Evolutionary conservation across 2,888 invertebrate species (phyloP), one percentile per base, ranked within the genome.

Genomic region (Eledone cirrhosa): DNA sequence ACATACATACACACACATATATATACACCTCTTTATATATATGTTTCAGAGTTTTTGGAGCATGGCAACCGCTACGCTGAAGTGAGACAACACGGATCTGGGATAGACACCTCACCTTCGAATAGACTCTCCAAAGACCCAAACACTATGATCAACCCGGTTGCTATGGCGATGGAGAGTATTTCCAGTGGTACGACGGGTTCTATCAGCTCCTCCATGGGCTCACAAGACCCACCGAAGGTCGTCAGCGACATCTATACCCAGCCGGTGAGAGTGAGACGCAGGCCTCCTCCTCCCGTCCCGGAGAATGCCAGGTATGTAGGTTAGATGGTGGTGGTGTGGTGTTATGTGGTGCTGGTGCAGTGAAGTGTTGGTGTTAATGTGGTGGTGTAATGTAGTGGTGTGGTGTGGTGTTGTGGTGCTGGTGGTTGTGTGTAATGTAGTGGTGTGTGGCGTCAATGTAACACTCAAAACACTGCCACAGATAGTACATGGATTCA

Each of bases 31-130:
- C 11, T 19, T 19, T 14, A 5, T 11, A 7, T 67, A 1, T 33
- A 1, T n/a, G n/a, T 72, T 72, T 16, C 31, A 72, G 72, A 72
- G 41, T 72, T 72, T 31, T 31, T 72, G 22, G 72, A 72, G 19
- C 72, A 72, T 33, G 72, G 72, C 41, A 72, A 72, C 31, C 72
- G 72, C 5, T 72, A 72, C 22, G 41, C 72, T n/a, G 72, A 72
- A 4, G n/a, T 41, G 11, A 72, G 19, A 14, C n/a, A 72, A 31
- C 16, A 41, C 5, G 41, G 41, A 5, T 41, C 41, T 11, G 41
- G 41, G 41, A 41, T 41, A 11, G 41, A 72, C 72, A 67, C 29
- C 33, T 72, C 72, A 22, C 72, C 72, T 8, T 72, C 72, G 31
- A 41, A 41, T 31, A 29, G 72, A 16, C 41, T 41, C n/a, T 72